These are phyloP conservation scores for Fulica atra DNA, from an alignment of 2,113 vertebrate species.

Conservation along the genomic window DNA sequence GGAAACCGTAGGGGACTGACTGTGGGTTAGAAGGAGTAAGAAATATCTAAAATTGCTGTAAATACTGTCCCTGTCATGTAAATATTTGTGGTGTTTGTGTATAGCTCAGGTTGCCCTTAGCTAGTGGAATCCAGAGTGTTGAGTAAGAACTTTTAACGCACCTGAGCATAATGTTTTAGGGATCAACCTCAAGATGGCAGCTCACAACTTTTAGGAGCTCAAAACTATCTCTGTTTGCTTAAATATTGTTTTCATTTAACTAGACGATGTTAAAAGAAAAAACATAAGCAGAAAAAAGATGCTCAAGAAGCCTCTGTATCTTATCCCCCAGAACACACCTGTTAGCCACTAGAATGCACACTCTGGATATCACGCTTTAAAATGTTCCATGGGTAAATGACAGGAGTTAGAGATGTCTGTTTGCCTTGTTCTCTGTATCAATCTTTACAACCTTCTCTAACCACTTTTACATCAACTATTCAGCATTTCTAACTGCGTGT, in stretches of 20 bases:
- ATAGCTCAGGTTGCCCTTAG: background rate
- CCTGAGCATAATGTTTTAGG: background rate
- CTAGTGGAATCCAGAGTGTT: background rate
- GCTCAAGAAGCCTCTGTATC: background rate
- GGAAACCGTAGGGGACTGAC: constrained; percentile 81
- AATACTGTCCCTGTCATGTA: constrained; percentile 52
- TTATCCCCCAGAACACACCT: background rate
- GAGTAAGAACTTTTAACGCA: background rate
- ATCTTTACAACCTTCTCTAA: background rate
- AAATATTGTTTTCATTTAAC: background rate
- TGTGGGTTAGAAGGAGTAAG: background rate
- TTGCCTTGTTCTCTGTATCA: background rate
- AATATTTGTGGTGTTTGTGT: constrained; percentile 42
- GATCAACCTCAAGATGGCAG: background rate
- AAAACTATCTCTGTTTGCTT: background rate
- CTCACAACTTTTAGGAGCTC: background rate
- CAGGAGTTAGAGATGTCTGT: background rate
- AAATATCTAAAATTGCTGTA: background rate
- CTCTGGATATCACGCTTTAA: background rate
- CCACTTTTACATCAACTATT: background rate
- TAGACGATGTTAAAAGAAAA: background rate
- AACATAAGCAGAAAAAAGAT: background rate
- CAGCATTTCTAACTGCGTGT: background rate
- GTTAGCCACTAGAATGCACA: background rate
- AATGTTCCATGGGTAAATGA: background rate